Evolutionary conservation across 1,140 invertebrate genomes (phyloP).

Genomic region (Fopius arisanus): DNA sequence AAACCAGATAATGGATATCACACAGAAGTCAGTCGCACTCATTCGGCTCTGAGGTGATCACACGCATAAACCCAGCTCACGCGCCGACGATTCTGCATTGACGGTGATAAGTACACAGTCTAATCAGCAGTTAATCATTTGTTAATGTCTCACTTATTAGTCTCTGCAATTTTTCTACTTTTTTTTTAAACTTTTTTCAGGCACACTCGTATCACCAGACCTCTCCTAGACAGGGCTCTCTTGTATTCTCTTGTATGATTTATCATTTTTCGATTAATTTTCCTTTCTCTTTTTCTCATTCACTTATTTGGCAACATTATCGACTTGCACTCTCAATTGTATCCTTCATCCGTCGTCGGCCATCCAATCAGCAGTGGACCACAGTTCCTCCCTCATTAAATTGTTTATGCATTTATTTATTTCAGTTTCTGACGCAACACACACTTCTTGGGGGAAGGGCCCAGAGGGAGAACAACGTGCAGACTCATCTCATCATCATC

Average conservation of each 20-base stretch:
- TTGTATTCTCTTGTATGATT: constrained; percentile 4
- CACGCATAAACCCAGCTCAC: constrained; percentile 18
- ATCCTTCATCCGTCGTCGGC: constrained; percentile 45
- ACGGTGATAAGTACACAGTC: constrained; percentile 14
- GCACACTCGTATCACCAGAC: constrained; percentile 35
- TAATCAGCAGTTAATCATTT: constrained; percentile 20
- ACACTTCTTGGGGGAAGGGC: constrained; percentile 14
- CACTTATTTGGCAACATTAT: constrained; percentile 47
- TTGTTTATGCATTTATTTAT: constrained; percentile 4
- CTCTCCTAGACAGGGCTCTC: constrained; percentile 36
- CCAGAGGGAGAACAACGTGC: constrained; percentile 36
- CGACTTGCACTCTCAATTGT: constrained; percentile 45
- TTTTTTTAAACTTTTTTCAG: constrained; percentile 20
- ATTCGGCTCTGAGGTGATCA: constrained; percentile 14
- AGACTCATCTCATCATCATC: constrained; percentile 35
- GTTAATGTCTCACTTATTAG: constrained; percentile 26
- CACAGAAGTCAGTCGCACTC: constrained; percentile 11
- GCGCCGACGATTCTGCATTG: constrained; percentile 15
- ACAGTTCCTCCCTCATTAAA: constrained; percentile 8
- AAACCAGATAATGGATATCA: not conserved
- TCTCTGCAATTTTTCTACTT: constrained; percentile 20
- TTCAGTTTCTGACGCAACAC: not conserved
- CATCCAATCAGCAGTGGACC: constrained; percentile 34
- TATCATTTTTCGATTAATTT: constrained; percentile 12
- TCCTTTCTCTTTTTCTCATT: constrained; percentile 24